Evolutionary conservation across 1,140 invertebrate species (phyloP), one percentile per base, ranked within the genome.

Genomic region (Luehdorfia chinensis): DNA sequence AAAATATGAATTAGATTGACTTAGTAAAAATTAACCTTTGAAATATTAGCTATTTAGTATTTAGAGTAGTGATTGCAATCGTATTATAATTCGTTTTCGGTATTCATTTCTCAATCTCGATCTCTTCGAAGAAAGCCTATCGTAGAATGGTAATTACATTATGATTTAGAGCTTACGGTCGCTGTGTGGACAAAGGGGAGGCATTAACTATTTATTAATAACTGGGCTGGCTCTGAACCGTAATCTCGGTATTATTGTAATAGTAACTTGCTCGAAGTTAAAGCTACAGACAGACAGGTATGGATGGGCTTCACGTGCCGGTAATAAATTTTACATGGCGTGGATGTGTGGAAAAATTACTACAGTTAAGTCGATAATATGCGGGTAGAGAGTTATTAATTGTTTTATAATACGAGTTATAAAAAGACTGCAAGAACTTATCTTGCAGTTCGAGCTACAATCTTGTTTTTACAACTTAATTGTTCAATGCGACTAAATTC

Each of bases 201-300:
- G 72, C 54, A 66, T 67, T 71, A 58, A 64, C 62, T 71, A 78
- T 77, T 78, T 78, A 77, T 76, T 80, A 83, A 85, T 85, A 80
- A 75, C 66, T 59, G 49, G 52, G 49, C 57, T 65, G 34, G 56
- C 32, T 57, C 61, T 49, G 66, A 64, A 56, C 65, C 66, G 58
- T 64, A 68, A 79, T 77, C 71, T 70, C 58, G 61, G 67, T 55
- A 75, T 75, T 76, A 75, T 75, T 70, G 59, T 80, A 83, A 83
- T 80, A 72, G 69, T 58, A 59, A 73, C 56, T 60, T 75, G 70
- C 61, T 63, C 33, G 45, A 47, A 55, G 52, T 51, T 62, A 63
- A 70, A 59, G 59, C 60, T 62, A 59, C 57, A 41, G 41, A 34
- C 34, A 55, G 61, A 67, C 64, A 64, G 50, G 50, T 69, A 79